Percentiles rank a stretch among this genome's conserved stretches.
These are phyloP conservation scores for Dione juno DNA, from an alignment of 2,888 invertebrate species.

Conservation along the genomic window DNA sequence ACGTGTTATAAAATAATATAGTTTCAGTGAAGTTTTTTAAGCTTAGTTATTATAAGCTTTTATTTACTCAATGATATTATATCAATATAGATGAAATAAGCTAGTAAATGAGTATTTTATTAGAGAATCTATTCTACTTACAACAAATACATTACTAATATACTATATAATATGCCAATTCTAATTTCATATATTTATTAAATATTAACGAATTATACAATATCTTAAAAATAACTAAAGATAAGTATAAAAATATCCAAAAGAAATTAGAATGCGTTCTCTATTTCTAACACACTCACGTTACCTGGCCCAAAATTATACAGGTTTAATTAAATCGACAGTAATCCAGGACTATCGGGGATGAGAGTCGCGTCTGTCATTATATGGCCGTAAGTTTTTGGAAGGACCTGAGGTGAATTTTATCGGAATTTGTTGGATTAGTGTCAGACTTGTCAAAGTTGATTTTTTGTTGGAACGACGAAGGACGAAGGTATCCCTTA, in stretches of 20 bases:
- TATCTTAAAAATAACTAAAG: background rate
- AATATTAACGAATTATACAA: no score
- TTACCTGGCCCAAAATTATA: slow-evolving; percentile 72
- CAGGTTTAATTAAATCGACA: slow-evolving; percentile 82
- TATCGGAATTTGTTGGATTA: slow-evolving; percentile 62
- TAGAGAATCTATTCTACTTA: no score
- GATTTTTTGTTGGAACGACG: slow-evolving; percentile 41
- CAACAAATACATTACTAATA: no score
- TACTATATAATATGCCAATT: no score
- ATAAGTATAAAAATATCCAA: background rate
- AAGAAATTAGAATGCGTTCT: slow-evolving; percentile 6
- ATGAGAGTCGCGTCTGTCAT: slow-evolving; percentile 73
- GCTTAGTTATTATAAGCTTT: no score
- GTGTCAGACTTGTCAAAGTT: slow-evolving; percentile 51
- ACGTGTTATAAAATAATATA: no score
- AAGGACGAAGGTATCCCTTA: slow-evolving; percentile 32
- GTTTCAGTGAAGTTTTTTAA: no score
- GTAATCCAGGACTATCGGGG: slow-evolving; percentile 75
- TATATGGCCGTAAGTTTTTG: slow-evolving; percentile 73
- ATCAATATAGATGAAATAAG: no score
- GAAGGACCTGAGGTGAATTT: slow-evolving; percentile 62
- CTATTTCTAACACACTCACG: slow-evolving; percentile 25
- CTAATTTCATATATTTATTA: no score
- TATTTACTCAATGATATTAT: no score
- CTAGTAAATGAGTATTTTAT: no score